Base-by-base conservation (phyloP, 1,140 invertebrate species). In the Eumeta japonica region DNA sequence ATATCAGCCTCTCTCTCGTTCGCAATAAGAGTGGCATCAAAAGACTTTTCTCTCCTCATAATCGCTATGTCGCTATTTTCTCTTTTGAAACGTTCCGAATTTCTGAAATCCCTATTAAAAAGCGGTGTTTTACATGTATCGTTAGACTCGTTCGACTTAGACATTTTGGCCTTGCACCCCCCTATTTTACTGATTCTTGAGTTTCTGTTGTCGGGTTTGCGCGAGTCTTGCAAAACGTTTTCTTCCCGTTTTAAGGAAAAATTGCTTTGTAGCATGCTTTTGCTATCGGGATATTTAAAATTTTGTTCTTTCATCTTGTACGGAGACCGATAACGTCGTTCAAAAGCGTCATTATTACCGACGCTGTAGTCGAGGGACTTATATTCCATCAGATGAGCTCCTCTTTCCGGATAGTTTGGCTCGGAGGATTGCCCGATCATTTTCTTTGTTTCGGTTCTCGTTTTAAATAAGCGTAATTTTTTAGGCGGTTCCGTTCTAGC, bases 391-490 rank as follows among this genome's bases (percentile, higher is more conserved):
- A n/a, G n/a, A n/a, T n/a, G n/a, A 29, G 53, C 62, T 35, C 58
- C 61, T 10, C 50, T 61, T 31, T 37, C 58, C 41, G 51, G 64
- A 28, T 53, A 68, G 10, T 42, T 45, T 12, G 55, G 51, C 27
- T 52, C 55, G 46, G 57, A 60, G 40, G 44, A 52, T 15, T 54
- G 52, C 14, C 55, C 58, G 41, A 60, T 68, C 31, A 65, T 36
- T 50, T 79, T 81, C 61, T 82, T 83, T 11, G 81, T 82, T 66
- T 86, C 84, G 10, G 82, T 83, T 58, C 83, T 79, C n/a, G 85
- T 87, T 66, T 86, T 86, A 58, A 87, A 87, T 16, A 87, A 66
- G 10, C 85, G 75, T 10, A 82, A 74, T 53, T 79, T 79, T 42
- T 80, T 71, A 15, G 80, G 78, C 2, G 81, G 79, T 43, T 72